Base-by-base conservation (phyloP, 2,888 invertebrate genomes). In the Drosophila silvestris region DNA sequence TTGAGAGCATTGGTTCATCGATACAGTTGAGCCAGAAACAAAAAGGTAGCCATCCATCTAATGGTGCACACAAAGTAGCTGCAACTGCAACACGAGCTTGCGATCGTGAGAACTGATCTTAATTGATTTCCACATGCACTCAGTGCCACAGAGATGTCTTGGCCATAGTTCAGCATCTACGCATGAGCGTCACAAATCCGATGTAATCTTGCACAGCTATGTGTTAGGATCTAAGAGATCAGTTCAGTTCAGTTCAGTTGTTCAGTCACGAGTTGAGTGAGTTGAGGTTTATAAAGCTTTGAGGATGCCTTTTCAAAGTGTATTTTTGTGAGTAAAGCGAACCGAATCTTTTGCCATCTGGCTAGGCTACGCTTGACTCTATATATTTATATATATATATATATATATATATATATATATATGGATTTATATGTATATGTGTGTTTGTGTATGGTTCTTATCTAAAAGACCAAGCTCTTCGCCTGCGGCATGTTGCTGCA, bases 41-140 rank as follows among this genome's bases (percentile, higher is more conserved):
- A 19, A 26, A 26, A 26, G 47, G 47, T 26, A 47, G 4, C 39
- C 14, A 47, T 19, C 39, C 14, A 39, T 47, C 47, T 26, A 47
- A 47, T 47, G 47, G 16, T 26, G 47, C 47, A 58, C 39, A 26
- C 22, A 41, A 30, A 51, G 51, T 39, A 19, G 54, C 59, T 33
- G 33, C 33, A 47, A 16, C 47, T 26, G 26, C 26, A 16, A 16
- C 26, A 26, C 16, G 57, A 53, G 35, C 80, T 82, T 74, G 85
- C 81, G 92, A 92, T 92, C 92, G 92, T 92, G 92, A 92, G 92
- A 92, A 92, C 87, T 89, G 85, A 89, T 87, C 91, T 92, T 92
- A 92, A 92, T 92, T 92, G 92, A 92, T 92, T 92, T 92, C 92
- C 90, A 92, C 92, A 92, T 91, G 92, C 83, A 85, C 75, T 4